Base-by-base conservation (phyloP, 2,888 invertebrate species). In the Nemoura dubitans region DNA sequence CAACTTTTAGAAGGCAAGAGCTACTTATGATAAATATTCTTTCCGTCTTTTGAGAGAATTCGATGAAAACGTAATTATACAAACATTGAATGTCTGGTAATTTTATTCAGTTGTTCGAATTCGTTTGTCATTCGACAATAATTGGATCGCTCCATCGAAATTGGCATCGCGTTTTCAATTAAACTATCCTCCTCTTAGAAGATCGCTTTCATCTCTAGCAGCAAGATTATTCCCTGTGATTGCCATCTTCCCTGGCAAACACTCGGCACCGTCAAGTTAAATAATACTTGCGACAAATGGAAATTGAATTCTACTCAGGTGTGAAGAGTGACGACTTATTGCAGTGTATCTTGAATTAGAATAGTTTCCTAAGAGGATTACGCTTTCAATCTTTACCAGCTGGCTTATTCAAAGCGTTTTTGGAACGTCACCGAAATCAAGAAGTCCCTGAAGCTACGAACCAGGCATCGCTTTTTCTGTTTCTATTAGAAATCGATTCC, bases 241-340 rank as follows among this genome's bases (percentile, higher is more conserved):
- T 59, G 59, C 59, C 59, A 59, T 59, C 59, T 16, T 59, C 10
- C 14, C 2, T 10, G 3, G 2, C 59, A 59, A 59, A 59, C 21
- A 59, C 59, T 59, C 59, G 36, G 3, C 36, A 21, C 36, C 3
- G 59, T 59, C 59, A 21, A 59, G 59, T 59, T 59, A 59, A 59
- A 59, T 59, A 59, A 59, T 21, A 59, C 59, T 59, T 21, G 59
- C 21, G 59, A 10, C 21, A 59, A 59, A 10, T 59, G 59, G 59
- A 59, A 59, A 59, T 59, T 59, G 59, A 59, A 59, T 59, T 59
- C 59, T 21, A 59, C 59, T 59, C 59, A 59, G 59, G 59, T 59
- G 59, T 59, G 59, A 59, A 59, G 59, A 59, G 59, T 59, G 59
- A 59, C 10, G 59, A 59, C 59, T 59, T 59, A 59, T 59, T 59